phyloP scores from a whole-genome alignment of 2,888 invertebrate genomes.

The Lasioglossum lativentre region DNA sequence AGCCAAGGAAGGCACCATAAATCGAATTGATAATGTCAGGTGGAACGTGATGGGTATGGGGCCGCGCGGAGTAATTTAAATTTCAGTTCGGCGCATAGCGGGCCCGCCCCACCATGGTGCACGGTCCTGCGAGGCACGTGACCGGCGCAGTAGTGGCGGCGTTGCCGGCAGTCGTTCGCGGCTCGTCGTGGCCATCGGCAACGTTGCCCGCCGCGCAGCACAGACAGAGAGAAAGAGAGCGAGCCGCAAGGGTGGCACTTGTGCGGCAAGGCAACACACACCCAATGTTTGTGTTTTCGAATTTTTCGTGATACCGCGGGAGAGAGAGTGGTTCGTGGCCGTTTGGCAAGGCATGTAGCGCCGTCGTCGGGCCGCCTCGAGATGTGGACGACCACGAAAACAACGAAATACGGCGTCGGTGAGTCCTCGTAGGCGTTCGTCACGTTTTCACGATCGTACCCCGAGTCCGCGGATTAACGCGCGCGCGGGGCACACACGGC shows the following conservation, averaged over 20 bases:
- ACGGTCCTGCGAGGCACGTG: conserved; percentile 63
- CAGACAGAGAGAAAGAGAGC: conserved; percentile 44
- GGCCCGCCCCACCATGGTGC: neutral
- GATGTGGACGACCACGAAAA: conserved; percentile 92
- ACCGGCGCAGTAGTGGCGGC: conserved; percentile 56
- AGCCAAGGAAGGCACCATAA: neutral
- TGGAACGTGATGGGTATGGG: neutral
- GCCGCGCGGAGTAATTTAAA: neutral
- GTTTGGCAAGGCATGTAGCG: conserved; percentile 75
- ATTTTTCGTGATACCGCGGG: conserved; percentile 73
- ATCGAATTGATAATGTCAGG: neutral
- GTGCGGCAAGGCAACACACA: conserved; percentile 80
- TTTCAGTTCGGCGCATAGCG: neutral
- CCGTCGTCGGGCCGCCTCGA: conserved; percentile 56
- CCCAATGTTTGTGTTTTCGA: conserved; percentile 83
- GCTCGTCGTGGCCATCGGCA: conserved; percentile 70
- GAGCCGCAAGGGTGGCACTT: conserved; percentile 71
- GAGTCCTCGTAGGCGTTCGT: conserved; percentile 83
- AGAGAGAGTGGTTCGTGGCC: conserved; percentile 63
- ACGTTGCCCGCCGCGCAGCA: conserved; percentile 63
- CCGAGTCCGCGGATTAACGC: conserved; percentile 41
- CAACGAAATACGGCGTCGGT: conserved; percentile 91
- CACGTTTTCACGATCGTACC: conserved; percentile 15
- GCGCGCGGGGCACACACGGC: conserved; percentile 49
- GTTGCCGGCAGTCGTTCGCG: conserved; percentile 66